Evolutionary conservation across 1,140 invertebrate genomes (phyloP).

Genomic region (Bactericera cockerelli): DNA sequence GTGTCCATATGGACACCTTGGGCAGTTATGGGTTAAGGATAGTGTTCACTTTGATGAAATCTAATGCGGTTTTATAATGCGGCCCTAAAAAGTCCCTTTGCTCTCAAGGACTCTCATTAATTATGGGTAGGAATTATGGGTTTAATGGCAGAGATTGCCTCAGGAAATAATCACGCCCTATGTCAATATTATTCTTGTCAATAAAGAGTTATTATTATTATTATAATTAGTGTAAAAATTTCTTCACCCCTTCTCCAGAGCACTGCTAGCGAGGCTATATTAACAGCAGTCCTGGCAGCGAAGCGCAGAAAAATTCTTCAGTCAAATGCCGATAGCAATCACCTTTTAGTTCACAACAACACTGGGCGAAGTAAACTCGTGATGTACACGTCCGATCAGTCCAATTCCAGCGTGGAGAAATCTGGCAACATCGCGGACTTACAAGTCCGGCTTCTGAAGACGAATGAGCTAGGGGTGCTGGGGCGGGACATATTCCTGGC

Average conservation of each 20-base stretch:
- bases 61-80: no score
- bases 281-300: slow-evolving; percentile 67
- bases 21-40: no score
- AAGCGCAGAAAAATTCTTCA: slow-evolving; percentile 51
- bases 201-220: no score
- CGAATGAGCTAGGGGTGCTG: slow-evolving; percentile 54
- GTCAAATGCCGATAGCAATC: slow-evolving; percentile 38
- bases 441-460: slow-evolving; percentile 57
- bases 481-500: slow-evolving; percentile 50
- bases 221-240: no score
- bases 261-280: slow-evolving; percentile 78
- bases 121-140: no score
- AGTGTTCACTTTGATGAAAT: no score
- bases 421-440: slow-evolving; percentile 67
- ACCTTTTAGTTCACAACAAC: slow-evolving; percentile 41
- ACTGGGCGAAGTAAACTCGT: slow-evolving; percentile 57
- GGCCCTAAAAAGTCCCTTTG: no score
- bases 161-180: no score
- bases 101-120: no score
- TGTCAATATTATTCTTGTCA: no score
- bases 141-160: no score
- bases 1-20: no score
- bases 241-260: slow-evolving; percentile 44
- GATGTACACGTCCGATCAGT: slow-evolving; percentile 76
- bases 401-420: slow-evolving; percentile 84